Percentiles rank a stretch among this genome's conserved stretches.
phyloP scores from a whole-genome alignment of 1,140 invertebrate genomes.

The Steinernema feltiae region DNA sequence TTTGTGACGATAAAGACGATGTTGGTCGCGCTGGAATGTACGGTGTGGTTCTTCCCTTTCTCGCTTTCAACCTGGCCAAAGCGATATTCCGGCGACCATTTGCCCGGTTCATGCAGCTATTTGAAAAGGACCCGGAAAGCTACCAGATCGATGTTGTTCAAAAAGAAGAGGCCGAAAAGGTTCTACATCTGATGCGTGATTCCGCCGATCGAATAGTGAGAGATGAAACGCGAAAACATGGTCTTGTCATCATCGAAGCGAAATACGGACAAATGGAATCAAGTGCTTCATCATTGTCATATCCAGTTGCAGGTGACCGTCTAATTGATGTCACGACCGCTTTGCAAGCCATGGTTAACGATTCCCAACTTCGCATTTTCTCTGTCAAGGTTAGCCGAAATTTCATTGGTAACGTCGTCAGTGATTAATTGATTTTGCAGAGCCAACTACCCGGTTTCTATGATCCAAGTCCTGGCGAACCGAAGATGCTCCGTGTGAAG shows the following conservation, averaged over 20 bases:
- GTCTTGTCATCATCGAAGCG: conserved; percentile 76
- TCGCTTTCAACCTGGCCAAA: conserved; percentile 32
- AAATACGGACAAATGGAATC: conserved; percentile 64
- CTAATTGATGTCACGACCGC: conserved; percentile 85
- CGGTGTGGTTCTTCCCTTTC: conserved; percentile 43
- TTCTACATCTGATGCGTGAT: conserved; percentile 71
- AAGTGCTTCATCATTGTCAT: conserved; percentile 8
- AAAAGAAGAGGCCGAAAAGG: conserved; percentile 43
- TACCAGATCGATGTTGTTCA: conserved; percentile 41
- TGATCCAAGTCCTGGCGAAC: conserved; percentile 86
- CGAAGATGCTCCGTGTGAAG: conserved; percentile 77
- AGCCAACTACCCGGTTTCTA: conserved; percentile 90
- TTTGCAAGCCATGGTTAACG: conserved; percentile 83
- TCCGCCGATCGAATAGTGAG: conserved; percentile 62
- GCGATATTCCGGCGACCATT: conserved; percentile 40
- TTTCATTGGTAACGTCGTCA: background rate
- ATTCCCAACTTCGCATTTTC: conserved; percentile 77
- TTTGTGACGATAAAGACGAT: conserved; percentile 51
- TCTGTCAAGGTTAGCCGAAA: conserved; percentile 71
- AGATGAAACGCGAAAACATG: conserved; percentile 72
- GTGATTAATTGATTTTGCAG: conserved; percentile 63
- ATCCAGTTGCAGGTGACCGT: conserved; percentile 61
- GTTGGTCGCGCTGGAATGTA: conserved; percentile 41
- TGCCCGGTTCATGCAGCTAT: conserved; percentile 33
- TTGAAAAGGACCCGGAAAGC: conserved; percentile 43